Evolutionary conservation across 2,113 vertebrate species (phyloP), one percentile per base, ranked within the genome.

Genomic region (Neoarius graeffei): DNA sequence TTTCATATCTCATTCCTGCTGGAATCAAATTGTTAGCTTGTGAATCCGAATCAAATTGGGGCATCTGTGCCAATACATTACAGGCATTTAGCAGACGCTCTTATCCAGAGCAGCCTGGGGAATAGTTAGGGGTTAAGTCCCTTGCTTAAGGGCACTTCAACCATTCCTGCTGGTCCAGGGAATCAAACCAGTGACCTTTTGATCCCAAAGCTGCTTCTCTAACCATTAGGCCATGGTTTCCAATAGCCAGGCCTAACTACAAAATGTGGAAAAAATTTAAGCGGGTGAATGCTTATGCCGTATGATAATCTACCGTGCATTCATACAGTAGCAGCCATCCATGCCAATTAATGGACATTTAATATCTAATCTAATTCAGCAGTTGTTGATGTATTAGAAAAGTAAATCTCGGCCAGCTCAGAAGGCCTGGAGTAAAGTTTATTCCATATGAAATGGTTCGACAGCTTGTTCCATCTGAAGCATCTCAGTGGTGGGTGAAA

Each of bases 401-500:
- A 13, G 69, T 73, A 73, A 3, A 9, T 52, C 6, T 42, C 35
- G 15, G 14, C 30, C 19, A 48, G 20, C 8, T 9, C 23, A 77
- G 20, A 52, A 73, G 30, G 71, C 71, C 71, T 42, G 35, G 5
- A 48, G 35, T 20, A 48, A 54, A 76, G 4, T 79, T 54, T n/a
- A 7, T n/a, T 54, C 1, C 50, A 9, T 57, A 19, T 80, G 7
- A 81, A 59, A 30, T 35, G 17, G 7, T 35, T 59, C 79, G 19
- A 35, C 56, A 81, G 19, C 59, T 59, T 15, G 54, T 59, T 59
- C 56, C 17, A 23, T 81, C 77, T 77, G 85, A 86, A 67, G 67
- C 25, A 64, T 76, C 27, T 59, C 54, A 35, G 54, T 1, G 56
- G 15, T 62, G 69, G 62, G 35, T 17, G 74, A n/a, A 85, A 62